Evolutionary conservation across 2,797 vertebrate species (phyloP), one percentile per base, ranked within the genome.

Genomic region (Momotus momota): DNA sequence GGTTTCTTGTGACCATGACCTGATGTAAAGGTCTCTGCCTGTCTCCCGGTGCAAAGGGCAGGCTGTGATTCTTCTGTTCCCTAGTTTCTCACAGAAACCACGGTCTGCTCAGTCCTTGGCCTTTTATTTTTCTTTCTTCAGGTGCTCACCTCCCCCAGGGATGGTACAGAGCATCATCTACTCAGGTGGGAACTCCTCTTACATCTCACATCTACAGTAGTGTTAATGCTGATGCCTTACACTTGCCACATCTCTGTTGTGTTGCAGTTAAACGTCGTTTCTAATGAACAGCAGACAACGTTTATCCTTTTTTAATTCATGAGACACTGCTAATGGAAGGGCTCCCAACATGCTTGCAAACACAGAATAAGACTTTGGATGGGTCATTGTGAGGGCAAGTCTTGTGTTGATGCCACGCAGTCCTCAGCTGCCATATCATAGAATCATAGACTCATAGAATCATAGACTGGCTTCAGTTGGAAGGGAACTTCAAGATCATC

Each of bases 281-380:
- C 45, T 55, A 16, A 75, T 51, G 25, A 83, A 45, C 0, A 1
- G 3, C 12, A 61, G 55, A 9, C 25, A 86, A 67, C 0, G 0
- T 23, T 43, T 72, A 88, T 48, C 33, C 31, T 66, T 26, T 21
- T 40, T 69, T 85, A 77, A 51, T 51, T 29, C n/a, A 41, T 3
- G 9, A 29, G 9, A 3, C 38, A 43, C 10, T 49, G 20, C 20
- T 86, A 51, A 73, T 12, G 25, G 6, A 7, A 22, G 21, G 9
- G 2, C 2, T 73, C 20, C 69, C 18, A 52, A 26, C 17, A n/a
- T 13, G 35, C 9, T 48, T 49, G 12, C 22, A 51, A 54, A 61
- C 43, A 81, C n/a, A 61, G 57, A 40, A 25, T 4, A 8, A 81
- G 35, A 15, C 25, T 93, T 70, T 0, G 0, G 26, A 14, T 33